Evolutionary conservation across 1,140 invertebrate species (phyloP).

Genomic region (Ephestia elutella): DNA sequence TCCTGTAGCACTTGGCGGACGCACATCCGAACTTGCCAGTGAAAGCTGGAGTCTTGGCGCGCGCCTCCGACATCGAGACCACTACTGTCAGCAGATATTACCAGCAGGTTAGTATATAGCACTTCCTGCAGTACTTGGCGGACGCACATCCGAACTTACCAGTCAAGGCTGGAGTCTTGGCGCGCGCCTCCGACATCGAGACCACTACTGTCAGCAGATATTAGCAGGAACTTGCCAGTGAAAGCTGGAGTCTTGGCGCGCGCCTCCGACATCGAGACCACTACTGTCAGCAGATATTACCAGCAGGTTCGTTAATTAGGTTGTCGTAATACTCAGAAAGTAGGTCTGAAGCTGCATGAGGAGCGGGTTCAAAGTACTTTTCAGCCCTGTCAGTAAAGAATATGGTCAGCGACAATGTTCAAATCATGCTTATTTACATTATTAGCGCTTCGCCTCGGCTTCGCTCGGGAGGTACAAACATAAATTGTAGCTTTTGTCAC

Average conservation of each 20-base stretch:
- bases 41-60: slow-evolving; percentile 92
- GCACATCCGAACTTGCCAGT: slow-evolving; percentile 90
- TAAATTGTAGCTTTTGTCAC: too few relatives aligned
- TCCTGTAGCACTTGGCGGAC: too few relatives aligned
- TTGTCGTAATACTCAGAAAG: too few relatives aligned
- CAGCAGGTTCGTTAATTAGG: too few relatives aligned
- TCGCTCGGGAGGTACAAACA: too few relatives aligned
- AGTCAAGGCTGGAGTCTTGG: slow-evolving; percentile 94
- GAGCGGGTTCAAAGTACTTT: too few relatives aligned
- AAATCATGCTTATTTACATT: too few relatives aligned
- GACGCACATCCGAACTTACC: slow-evolving; percentile 85
- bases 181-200: slow-evolving; percentile 92
- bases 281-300: slow-evolving; percentile 90
- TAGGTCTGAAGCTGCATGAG: too few relatives aligned
- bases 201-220: slow-evolving; percentile 93
- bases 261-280: slow-evolving; percentile 95
- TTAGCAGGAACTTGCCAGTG: slow-evolving; percentile 74
- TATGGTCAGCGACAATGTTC: too few relatives aligned
- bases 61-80: slow-evolving; percentile 95
- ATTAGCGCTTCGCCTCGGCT: too few relatives aligned
- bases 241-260: slow-evolving; percentile 84
- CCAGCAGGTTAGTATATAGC: slow-evolving; percentile 77
- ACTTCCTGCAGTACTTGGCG: not conserved
- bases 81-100: slow-evolving; percentile 92
- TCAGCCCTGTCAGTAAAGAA: too few relatives aligned